Base-by-base conservation (phyloP, 2,888 invertebrate species). In the Tanypteryx hageni region DNA sequence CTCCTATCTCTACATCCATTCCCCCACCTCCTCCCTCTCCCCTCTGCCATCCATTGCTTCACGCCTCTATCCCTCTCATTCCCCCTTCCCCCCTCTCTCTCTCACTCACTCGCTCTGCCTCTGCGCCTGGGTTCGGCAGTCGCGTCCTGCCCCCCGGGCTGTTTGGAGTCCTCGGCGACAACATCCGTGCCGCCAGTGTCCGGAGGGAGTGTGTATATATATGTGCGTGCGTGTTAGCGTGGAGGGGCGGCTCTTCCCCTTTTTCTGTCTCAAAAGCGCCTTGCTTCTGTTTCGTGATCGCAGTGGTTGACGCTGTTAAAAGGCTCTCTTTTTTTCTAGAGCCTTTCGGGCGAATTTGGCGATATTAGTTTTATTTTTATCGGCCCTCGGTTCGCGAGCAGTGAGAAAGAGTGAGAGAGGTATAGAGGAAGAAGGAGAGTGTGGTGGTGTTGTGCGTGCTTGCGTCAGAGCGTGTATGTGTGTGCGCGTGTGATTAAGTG, bases 121-220 rank as follows among this genome's bases (percentile, higher is more conserved):
- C 56, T 18, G 83, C 83, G 83, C 83, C 83, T 83, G 89, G 89
- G 89, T 89, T 89, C 89, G 89, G 89, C 89, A 89, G 89, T 89
- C n/a, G 89, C 64, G 89, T 89, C 89, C 89, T 89, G 64, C 64
- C 89, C 89, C 89, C 64, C 64, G 89, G 89, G 89, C 89, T 68
- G 89, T 89, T 56, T 64, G 59, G 31, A 89, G 86, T 31, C 58
- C 18, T 58, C 85, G 57, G 27, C 31, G 86, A 22, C 86, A 16
- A 27, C 86, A n/a, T 27, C 86, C 86, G 84, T 59, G 56, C 56
- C 56, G 27, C 61, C 86, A 18, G 27, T 18, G 27, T 59, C 86
- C 13, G 85, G 9, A n/a, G 27, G 31, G 16, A 27, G 59, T 61
- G 59, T 59, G 86, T 18, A 9, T 27, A 22, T 61, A 58, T 59